A percentile compares a stretch with the other conserved stretches of the same genome.
These are phyloP conservation scores for Andrena bucephala DNA, from an alignment of 2,888 invertebrate genomes.

Conservation along the genomic window DNA sequence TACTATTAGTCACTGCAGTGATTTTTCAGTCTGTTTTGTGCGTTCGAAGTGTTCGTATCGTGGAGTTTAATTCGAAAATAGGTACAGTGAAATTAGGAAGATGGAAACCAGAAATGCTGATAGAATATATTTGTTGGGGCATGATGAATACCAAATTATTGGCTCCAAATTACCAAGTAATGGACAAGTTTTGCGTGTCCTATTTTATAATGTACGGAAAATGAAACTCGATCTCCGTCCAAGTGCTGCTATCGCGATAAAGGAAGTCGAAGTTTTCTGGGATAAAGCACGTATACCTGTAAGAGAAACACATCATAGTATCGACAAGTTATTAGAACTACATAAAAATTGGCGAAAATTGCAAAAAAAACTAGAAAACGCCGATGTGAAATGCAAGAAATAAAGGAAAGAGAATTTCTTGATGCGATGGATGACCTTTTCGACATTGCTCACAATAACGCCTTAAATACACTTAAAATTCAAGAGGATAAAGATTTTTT, in stretches of 20 bases:
- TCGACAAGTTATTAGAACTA: slow-evolving; percentile 8
- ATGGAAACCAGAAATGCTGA: slow-evolving; percentile 7
- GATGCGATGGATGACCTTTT: background rate
- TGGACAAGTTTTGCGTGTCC: slow-evolving; percentile 12
- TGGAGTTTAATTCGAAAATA: background rate
- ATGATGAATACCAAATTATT: background rate
- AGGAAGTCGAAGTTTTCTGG: slow-evolving; percentile 5
- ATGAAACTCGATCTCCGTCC: background rate
- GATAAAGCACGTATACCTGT: background rate
- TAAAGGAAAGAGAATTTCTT: slow-evolving; percentile 11
- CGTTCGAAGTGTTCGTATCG: slow-evolving; percentile 9
- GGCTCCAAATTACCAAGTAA: too few species aligned
- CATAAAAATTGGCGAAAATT: background rate
- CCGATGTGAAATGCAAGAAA: background rate
- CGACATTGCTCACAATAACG: background rate
- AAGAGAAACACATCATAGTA: background rate
- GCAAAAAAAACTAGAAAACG: background rate
- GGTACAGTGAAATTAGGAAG: background rate
- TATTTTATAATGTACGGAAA: slow-evolving; percentile 16
- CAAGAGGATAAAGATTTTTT: too few species aligned
- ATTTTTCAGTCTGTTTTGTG: background rate
- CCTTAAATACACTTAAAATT: background rate
- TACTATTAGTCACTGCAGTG: too few species aligned
- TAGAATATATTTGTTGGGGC: slow-evolving; percentile 6
- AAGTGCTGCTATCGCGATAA: slow-evolving; percentile 3